Evolutionary conservation across 1,140 invertebrate species (phyloP), one percentile per base, ranked within the genome.

Genomic region (Vollenhovia emeryi): DNA sequence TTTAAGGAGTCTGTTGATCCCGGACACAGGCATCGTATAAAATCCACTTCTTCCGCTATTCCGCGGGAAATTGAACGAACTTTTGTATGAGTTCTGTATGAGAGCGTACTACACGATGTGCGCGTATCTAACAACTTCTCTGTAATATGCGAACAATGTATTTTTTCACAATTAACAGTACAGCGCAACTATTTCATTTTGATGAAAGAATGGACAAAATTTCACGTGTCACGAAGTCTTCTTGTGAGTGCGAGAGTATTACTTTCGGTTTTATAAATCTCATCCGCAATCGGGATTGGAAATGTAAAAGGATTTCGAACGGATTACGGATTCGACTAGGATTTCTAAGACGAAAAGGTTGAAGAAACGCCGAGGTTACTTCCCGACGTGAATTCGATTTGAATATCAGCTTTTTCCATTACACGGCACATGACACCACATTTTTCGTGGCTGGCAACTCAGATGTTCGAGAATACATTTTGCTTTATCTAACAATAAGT

Each of bases 281-380:
- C 45, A 68, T 89, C 57, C 71, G 48, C 73, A 66, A n/a, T 33
- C 11, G 68, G 27, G 13, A 18, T 13, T 36, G 40, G 13, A 50
- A 55, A 55, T 45, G 73, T 78, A 79, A 86, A 86, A 78, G 73
- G 79, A 86, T 78, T 60, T n/a, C 48, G 59, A 84, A 27, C 48
- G 73, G 85, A 86, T 89, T 86, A 78, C 66, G 33, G 73, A 86
- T 84, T n/a, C 48, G 87, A 55, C 64, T 60, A 43, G 52, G 73
- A 40, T 36, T 50, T 9, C 60, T 40, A 24, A 45, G 66, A 36
- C 40, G 24, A 21, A 27, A 27, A 45, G 18, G 36, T 40, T 24
- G 66, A 36, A 43, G 64, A 64, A 66, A 55, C 40, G 8, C 43
- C 27, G 55, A 3, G 11, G n/a, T 80, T 69, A 52, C 62, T 69